These are phyloP conservation scores for Drosophila prostipennis DNA, from an alignment of 2,888 invertebrate genomes.

Conservation along the genomic window DNA sequence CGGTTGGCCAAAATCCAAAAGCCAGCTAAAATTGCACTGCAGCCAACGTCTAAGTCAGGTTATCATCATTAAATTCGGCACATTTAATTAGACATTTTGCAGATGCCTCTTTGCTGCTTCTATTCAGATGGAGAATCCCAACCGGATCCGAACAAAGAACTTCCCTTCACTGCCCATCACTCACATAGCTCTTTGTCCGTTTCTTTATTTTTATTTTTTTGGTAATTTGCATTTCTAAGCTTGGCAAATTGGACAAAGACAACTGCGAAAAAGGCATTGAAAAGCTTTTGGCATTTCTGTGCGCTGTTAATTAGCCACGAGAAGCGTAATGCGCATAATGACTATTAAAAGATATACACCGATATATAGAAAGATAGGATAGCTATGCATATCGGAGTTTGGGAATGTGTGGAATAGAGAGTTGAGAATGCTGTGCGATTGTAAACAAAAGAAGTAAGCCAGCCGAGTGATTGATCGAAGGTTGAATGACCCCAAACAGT, in stretches of 20 bases:
- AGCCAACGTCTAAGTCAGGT: constrained; percentile 46
- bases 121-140: constrained; percentile 12
- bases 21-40: constrained; percentile 46
- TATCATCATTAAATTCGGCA: constrained; percentile 50
- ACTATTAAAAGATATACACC: constrained; percentile 41
- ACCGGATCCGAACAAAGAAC: constrained; percentile 65
- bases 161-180: constrained; percentile 68
- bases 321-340: constrained; percentile 52
- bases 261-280: constrained; percentile 54
- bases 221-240: constrained; percentile 73
- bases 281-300: constrained; percentile 52
- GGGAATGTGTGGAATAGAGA: constrained; percentile 42
- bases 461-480: constrained; percentile 66
- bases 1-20: constrained; percentile 59
- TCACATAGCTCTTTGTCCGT: constrained; percentile 1
- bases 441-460: constrained; percentile 31
- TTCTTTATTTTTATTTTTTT: constrained; percentile 13
- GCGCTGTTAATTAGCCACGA: constrained; percentile 65
- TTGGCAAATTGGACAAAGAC: constrained; percentile 60
- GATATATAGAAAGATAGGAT: neutral
- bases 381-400: constrained; percentile 17
- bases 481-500: constrained; percentile 68
- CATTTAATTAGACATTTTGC: constrained; percentile 59
- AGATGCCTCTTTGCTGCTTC: constrained; percentile 28
- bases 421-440: constrained; percentile 18